Base-by-base conservation (phyloP, 1,140 invertebrate genomes). In the Zaprionus kolodkinae region DNA sequence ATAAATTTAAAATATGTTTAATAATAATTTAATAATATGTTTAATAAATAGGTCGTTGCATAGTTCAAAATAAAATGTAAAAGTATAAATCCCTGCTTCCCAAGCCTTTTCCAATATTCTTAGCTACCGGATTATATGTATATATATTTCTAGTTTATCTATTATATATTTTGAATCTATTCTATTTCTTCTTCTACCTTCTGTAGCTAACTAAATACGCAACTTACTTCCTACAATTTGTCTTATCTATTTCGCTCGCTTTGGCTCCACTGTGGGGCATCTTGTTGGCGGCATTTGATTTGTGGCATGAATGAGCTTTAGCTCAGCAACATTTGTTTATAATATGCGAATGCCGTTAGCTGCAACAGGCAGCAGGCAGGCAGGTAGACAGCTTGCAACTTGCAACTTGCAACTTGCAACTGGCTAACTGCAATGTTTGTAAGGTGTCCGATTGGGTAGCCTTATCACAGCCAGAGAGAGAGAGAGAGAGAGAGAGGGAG, bases 401-500 rank as follows among this genome's bases (percentile, higher is more conserved):
- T 38, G 63, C 52, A 63, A 61, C 59, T 61, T 12, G 21, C 38
- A 40, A 50, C 45, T 27, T 55, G 57, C 65, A 70, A 63, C 57
- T 30, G 35, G 50, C 45, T 74, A 88, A 83, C 85, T 77, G 84
- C 84, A 80, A 83, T 77, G 62, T 69, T 87, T 88, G 84, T 88
- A 88, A 80, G 75, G 61, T 85, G 82, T 84, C 77, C 78, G 69
- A 75, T 73, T 72, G 68, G 61, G 61, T 35, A 15, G 59, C 21
- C 61, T 76, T 76, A 76, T 76, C 73, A 72, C 61, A 71, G 54
- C 59, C 17, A 21, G 38, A 63, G 38, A 43, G 40, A 43, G 13
- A 2, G 6, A 15, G n/a, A 43, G 40, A 43, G 40, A n/a, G 40
- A 43, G 40, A 43, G 38, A 40, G 38, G n/a, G 7, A 36, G 35